Conservation (phyloP, 2,888 invertebrate species). For the Philereme vetulata region DNA sequence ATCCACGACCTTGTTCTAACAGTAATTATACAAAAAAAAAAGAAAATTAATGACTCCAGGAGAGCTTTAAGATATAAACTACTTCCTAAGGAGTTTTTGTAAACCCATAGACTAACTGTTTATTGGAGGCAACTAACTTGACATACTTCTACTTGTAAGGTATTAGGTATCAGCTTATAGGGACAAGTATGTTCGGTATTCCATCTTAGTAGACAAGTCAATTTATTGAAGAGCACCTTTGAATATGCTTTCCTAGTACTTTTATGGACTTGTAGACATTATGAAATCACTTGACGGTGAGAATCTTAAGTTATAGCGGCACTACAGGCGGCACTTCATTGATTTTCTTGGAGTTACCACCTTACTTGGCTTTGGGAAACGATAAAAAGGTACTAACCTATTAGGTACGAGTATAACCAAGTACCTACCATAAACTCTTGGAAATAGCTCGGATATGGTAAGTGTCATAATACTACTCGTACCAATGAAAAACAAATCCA, state of each 20-base stretch:
- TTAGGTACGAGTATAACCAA: too few relatives aligned
- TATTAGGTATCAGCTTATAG: slow-evolving; percentile 9
- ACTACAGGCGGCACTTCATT: slow-evolving; percentile 1
- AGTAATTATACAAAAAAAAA: slow-evolving; percentile 23
- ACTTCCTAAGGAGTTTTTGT: slow-evolving; percentile 13
- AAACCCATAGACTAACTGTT: slow-evolving; percentile 12
- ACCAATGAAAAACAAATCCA: too few relatives aligned
- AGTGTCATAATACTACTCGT: too few relatives aligned
- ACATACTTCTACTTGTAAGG: slow-evolving; percentile 3
- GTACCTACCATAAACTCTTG: too few relatives aligned
- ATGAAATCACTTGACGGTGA: slow-evolving; percentile 11
- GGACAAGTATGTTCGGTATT: slow-evolving; percentile 8
- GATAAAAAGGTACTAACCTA: too few relatives aligned
- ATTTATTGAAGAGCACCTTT: slow-evolving; percentile 25
- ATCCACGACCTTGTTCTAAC: slow-evolving; percentile 14
- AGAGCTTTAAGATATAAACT: slow-evolving; percentile 9
- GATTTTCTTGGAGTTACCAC: slow-evolving; percentile 1
- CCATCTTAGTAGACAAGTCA: slow-evolving; percentile 22
- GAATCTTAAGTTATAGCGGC: slow-evolving; percentile 16
- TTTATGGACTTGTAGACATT: slow-evolving; percentile 13
- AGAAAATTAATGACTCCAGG: slow-evolving; percentile 9
- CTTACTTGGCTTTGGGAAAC: too few relatives aligned
- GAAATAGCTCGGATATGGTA: too few relatives aligned
- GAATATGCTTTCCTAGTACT: slow-evolving; percentile 13
- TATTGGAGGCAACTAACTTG: neutral